phyloP scores from a whole-genome alignment of 2,888 invertebrate genomes.

The Lasioglossum marginatum region DNA sequence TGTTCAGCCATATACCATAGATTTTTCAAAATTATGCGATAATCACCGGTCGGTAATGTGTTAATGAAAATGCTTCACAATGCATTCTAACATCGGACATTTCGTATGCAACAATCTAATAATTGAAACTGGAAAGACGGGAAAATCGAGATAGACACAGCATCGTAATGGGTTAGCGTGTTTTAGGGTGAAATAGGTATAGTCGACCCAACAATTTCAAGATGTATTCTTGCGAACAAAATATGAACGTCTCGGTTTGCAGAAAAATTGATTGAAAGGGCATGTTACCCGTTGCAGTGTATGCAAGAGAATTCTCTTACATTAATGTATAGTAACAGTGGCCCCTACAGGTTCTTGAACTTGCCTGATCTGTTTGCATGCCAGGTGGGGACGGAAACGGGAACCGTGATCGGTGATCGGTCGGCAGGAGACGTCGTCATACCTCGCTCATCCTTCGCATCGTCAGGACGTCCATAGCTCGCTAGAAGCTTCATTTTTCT shows the following conservation, averaged over 20 bases:
- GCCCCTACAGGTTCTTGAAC: constrained; percentile 77
- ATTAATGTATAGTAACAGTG: constrained; percentile 18
- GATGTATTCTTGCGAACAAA: neutral
- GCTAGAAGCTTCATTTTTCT: neutral
- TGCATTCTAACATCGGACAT: too few relatives aligned
- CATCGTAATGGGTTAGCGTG: too few relatives aligned
- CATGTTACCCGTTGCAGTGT: constrained; percentile 20
- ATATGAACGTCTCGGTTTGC: neutral
- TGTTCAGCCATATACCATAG: too few relatives aligned
- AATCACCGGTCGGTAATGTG: too few relatives aligned
- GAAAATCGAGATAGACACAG: too few relatives aligned
- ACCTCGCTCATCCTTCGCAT: constrained; percentile 70
- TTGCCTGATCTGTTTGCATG: constrained; percentile 68
- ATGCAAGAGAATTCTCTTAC: constrained; percentile 29
- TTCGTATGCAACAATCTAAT: too few relatives aligned
- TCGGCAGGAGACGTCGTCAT: constrained; percentile 69
- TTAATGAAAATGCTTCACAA: too few relatives aligned
- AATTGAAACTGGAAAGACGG: too few relatives aligned
- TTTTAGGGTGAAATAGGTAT: neutral
- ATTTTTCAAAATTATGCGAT: too few relatives aligned
- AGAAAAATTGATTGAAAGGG: constrained; percentile 37
- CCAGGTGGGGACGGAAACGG: constrained; percentile 70
- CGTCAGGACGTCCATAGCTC: constrained; percentile 66
- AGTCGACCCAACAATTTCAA: too few relatives aligned
- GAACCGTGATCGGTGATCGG: constrained; percentile 54